A percentile compares a stretch with the other conserved stretches of the same genome.
Conservation (phyloP, 1,140 invertebrate species). For the Diachasmimorpha longicaudata region DNA sequence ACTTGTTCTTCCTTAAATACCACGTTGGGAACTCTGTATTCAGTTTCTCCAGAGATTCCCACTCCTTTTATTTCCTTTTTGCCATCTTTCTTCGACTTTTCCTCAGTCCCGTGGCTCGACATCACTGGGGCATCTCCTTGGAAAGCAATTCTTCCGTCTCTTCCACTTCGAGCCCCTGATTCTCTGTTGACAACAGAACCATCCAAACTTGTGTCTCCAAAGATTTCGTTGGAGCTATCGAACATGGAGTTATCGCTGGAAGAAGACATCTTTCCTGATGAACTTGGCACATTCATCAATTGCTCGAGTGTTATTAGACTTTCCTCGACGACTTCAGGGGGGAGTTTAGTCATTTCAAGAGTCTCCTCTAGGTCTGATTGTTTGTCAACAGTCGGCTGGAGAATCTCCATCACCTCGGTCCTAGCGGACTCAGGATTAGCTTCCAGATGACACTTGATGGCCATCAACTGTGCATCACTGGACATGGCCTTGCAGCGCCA, state of each 20-base stretch:
- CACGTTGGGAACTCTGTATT: background rate
- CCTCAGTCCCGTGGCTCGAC: background rate
- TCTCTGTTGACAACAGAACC: background rate
- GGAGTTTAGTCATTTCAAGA: background rate
- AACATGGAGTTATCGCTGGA: background rate
- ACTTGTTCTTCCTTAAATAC: background rate
- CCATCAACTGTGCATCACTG: slow-evolving; percentile 28
- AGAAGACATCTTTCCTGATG: background rate
- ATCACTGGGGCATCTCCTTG: background rate
- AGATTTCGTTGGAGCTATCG: background rate
- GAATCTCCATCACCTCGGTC: slow-evolving; percentile 9
- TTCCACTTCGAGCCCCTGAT: background rate
- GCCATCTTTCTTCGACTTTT: background rate
- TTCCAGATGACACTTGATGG: slow-evolving; percentile 23
- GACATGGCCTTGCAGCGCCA: slow-evolving; percentile 43
- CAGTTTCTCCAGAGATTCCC: background rate
- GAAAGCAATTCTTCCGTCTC: background rate
- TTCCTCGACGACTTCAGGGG: slow-evolving; percentile 14
- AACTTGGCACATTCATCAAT: slow-evolving; percentile 22
- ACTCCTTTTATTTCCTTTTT: background rate
- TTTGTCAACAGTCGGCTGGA: slow-evolving; percentile 4
- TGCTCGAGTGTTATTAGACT: slow-evolving; percentile 15
- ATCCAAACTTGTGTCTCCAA: background rate
- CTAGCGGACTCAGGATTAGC: background rate
- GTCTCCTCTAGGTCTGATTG: background rate